Evolutionary conservation across 2,888 invertebrate species (phyloP).

Genomic region (Uropetala carovei): DNA sequence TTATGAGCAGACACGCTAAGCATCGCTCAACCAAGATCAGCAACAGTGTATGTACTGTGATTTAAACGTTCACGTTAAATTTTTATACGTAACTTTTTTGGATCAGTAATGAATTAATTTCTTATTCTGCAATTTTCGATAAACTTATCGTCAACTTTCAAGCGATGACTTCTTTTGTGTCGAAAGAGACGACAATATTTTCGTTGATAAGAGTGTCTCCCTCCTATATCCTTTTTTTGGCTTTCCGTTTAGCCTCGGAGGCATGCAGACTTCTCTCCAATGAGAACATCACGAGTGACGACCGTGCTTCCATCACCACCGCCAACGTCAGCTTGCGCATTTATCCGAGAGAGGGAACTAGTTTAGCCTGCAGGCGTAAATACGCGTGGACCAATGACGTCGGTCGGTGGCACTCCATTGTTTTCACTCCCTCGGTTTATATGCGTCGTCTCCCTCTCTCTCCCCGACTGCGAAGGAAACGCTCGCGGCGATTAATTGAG

Average conservation of each 20-base stretch:
- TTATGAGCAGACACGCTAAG: no score
- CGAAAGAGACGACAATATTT: background rate
- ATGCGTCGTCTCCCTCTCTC: background rate
- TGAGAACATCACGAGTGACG: background rate
- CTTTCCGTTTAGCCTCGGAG: background rate
- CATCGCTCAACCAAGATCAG: no score
- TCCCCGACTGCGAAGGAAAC: background rate
- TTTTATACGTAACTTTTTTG: no score
- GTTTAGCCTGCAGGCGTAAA: constrained; percentile 20
- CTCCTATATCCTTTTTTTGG: background rate
- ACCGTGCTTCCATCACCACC: background rate
- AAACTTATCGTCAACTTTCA: background rate
- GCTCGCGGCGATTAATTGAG: constrained; percentile 41
- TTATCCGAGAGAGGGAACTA: constrained; percentile 37
- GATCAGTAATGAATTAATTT: background rate
- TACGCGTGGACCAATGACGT: constrained; percentile 51
- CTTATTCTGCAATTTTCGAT: background rate
- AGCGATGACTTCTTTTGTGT: background rate
- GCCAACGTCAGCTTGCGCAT: background rate
- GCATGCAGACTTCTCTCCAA: background rate
- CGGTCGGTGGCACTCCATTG: constrained; percentile 32
- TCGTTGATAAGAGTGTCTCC: no score
- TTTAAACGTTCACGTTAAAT: no score
- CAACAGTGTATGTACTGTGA: no score
- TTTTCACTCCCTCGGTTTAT: constrained; percentile 31